These are phyloP conservation scores for Rhadinocentrus ornatus DNA, from an alignment of 2,797 vertebrate genomes.

Conservation along the genomic window DNA sequence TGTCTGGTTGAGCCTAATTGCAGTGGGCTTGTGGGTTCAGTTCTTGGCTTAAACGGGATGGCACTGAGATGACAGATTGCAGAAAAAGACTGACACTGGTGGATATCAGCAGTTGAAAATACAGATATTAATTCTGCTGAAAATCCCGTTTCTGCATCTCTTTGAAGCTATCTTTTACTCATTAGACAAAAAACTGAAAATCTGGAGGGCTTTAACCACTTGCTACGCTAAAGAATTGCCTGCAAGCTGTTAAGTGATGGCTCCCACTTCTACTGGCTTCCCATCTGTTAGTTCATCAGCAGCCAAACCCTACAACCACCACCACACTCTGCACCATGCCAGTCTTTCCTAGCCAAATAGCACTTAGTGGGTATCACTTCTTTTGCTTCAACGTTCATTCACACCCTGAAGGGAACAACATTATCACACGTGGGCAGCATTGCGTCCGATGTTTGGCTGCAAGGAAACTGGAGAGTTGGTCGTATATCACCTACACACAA, in stretches of 20 bases:
- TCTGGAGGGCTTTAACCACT: constrained; percentile 68
- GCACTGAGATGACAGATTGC: constrained; percentile 51
- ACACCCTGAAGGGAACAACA: constrained; percentile 49
- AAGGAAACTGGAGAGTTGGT: constrained; percentile 26
- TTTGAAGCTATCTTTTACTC: constrained; percentile 43
- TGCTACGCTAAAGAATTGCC: constrained; percentile 56
- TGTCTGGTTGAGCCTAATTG: constrained; percentile 62
- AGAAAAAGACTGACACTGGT: constrained; percentile 18
- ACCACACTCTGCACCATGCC: constrained; percentile 1
- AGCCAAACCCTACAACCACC: constrained; percentile 67
- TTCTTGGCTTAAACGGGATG: constrained; percentile 18
- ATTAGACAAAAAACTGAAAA: constrained; percentile 62
- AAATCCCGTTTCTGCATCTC: constrained; percentile 23
- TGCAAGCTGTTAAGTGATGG: constrained; percentile 61
- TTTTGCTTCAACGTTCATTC: constrained; percentile 44
- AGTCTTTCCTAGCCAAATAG: constrained; percentile 36
- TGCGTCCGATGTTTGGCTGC: constrained; percentile 40
- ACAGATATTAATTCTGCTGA: constrained; percentile 40
- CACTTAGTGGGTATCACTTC: constrained; percentile 26
- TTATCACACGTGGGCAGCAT: constrained; percentile 37
- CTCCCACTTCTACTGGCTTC: constrained; percentile 50
- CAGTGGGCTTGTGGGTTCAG: constrained; percentile 48
- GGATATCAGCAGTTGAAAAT: constrained; percentile 45
- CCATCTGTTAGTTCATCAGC: constrained; percentile 66
- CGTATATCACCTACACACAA: constrained; percentile 37